phyloP scores from a whole-genome alignment of 1,140 invertebrate genomes.

The Drosophila subpulchrella region DNA sequence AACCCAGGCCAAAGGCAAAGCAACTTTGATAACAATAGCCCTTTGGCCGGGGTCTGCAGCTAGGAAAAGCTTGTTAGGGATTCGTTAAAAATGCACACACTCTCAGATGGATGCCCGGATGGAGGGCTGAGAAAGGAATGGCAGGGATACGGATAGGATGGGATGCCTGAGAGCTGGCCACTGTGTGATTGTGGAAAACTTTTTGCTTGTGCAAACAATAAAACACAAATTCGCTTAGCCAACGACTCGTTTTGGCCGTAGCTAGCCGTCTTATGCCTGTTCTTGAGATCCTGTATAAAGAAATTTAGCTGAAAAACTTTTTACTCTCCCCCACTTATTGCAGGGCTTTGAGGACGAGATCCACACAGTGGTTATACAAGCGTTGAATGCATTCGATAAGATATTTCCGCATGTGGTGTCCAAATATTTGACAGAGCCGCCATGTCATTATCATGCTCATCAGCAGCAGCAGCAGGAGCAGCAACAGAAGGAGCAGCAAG shows the following conservation, averaged over 20 bases:
- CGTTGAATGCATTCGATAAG: conserved; percentile 84
- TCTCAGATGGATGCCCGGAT: conserved; percentile 40
- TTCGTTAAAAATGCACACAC: conserved; percentile 80
- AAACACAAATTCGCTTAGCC: conserved; percentile 81
- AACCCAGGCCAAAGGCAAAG: conserved; percentile 46
- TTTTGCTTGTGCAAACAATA: conserved; percentile 82
- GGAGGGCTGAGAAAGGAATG: neutral
- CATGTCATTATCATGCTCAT: conserved; percentile 84
- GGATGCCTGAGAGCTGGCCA: conserved; percentile 25
- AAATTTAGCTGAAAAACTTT: conserved; percentile 68
- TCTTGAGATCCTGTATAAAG: conserved; percentile 62
- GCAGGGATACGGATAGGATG: neutral
- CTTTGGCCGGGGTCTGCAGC: conserved; percentile 50
- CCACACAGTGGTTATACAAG: conserved; percentile 84
- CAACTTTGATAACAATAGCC: conserved; percentile 79
- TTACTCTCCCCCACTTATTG: conserved; percentile 46
- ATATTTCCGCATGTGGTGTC: conserved; percentile 84
- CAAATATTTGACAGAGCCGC: conserved; percentile 83
- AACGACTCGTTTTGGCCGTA: conserved; percentile 34
- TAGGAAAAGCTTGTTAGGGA: conserved; percentile 79
- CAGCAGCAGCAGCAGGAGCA: conserved; percentile 60
- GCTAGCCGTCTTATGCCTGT: conserved; percentile 44
- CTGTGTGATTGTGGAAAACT: conserved; percentile 62
- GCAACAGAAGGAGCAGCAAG: conserved; percentile 6
- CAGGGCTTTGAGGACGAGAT: conserved; percentile 88